Conservation (phyloP, 2,888 invertebrate genomes). For the Mimas tiliae region DNA sequence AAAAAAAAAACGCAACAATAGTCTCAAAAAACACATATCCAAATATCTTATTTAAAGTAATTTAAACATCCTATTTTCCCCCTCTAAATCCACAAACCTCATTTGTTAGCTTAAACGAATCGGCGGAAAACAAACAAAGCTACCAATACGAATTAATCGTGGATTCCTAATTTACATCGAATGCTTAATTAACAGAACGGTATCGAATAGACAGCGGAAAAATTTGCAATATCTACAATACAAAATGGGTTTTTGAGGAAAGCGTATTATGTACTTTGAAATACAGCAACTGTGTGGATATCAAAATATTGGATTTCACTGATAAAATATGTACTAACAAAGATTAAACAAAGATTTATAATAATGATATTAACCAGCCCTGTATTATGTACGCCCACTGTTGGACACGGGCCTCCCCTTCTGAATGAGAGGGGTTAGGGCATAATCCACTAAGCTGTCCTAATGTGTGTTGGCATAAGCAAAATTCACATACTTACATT, state of each 20-base stretch:
- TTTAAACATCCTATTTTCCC: neutral
- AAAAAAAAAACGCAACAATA: too few relatives aligned
- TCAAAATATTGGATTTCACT: slow-evolving; percentile 26
- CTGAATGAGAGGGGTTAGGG: too few relatives aligned
- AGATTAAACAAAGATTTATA: neutral
- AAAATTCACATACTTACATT: too few relatives aligned
- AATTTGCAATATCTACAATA: slow-evolving; percentile 12
- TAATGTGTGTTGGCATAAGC: too few relatives aligned
- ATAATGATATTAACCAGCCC: neutral
- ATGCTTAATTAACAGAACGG: slow-evolving; percentile 1
- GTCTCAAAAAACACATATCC: neutral
- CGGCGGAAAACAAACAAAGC: slow-evolving; percentile 6
- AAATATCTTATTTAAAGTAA: neutral
- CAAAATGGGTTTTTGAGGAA: slow-evolving; percentile 1
- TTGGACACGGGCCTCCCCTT: too few relatives aligned
- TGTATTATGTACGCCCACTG: too few relatives aligned
- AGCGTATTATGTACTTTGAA: neutral
- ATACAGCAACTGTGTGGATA: slow-evolving; percentile 4
- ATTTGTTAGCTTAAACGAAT: slow-evolving; percentile 16
- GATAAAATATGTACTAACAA: slow-evolving; percentile 9
- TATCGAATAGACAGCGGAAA: neutral
- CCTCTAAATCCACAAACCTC: neutral
- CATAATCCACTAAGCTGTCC: too few relatives aligned
- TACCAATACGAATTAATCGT: slow-evolving; percentile 8
- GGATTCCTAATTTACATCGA: neutral